Evolutionary conservation across 2,113 vertebrate genomes (phyloP), one percentile per base, ranked within the genome.

Genomic region (Macaca nemestrina): DNA sequence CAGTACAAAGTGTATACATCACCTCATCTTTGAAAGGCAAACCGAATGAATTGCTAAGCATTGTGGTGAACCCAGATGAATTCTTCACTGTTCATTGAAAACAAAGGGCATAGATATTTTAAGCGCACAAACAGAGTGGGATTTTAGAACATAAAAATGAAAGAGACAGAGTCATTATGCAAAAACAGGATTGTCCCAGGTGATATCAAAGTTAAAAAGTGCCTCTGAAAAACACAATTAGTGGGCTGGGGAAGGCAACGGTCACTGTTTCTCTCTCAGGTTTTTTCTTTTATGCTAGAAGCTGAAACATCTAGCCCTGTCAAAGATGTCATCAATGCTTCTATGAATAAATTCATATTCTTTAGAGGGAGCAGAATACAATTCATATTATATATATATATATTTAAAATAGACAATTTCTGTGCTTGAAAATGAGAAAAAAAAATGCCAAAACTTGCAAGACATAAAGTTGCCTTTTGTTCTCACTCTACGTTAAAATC

Each of bases 61-160:
- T 64, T 38, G 75, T 67, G 70, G 35, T 76, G 64, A 95, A 96
- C 83, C 40, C 64, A 72, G 30, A 92, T 59, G 80, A 93, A 68
- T 93, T 92, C 83, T 92, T 92, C 76, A 67, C 73, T 96, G 57
- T 88, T 89, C 48, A 72, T 14, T 86, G 30, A 89, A 97, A 96
- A 95, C 38, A 96, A 97, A 96, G 87, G 79, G 20, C 70, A 94
- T 83, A 96, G 92, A 50, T 85, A 76, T 97, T 80, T 96, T 68
- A 97, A 88, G 55, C 78, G 68, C 43, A 92, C 38, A 59, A 55
- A 52, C 13, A 67, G 27, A 96, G 90, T 88, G 88, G 94, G 45
- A 90, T 94, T 93, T 85, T 18, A 43, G 22, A 92, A 67, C 25
- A 92, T 57, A 92, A 97, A 95, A 94, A 38, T 40, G 27, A 93